Conservation (phyloP, 2,113 vertebrate genomes). For the Istiophorus platypterus region DNA sequence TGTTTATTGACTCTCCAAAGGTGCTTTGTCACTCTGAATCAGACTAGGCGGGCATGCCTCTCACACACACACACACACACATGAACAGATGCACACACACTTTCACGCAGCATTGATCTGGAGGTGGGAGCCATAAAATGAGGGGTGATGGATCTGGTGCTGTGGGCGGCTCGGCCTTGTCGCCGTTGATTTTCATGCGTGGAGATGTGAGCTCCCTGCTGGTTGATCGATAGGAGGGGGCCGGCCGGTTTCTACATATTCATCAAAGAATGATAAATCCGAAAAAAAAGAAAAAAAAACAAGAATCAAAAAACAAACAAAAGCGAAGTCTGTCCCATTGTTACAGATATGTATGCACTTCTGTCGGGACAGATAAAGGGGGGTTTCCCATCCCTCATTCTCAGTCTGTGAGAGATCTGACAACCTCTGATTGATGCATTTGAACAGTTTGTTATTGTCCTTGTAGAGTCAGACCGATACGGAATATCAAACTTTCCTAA, state of each 20-base stretch:
- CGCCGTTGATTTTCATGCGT: constrained; percentile 48
- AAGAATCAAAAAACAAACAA: constrained; percentile 34
- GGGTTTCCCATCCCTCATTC: neutral
- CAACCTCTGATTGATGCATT: neutral
- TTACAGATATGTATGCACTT: neutral
- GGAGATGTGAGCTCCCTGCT: constrained; percentile 8
- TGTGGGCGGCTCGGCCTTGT: constrained; percentile 56
- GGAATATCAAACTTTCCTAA: neutral
- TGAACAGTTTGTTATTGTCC: neutral
- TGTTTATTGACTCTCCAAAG: constrained; percentile 56
- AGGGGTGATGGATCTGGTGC: constrained; percentile 64
- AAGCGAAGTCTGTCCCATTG: neutral
- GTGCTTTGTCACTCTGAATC: constrained; percentile 57
- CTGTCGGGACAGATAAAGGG: neutral
- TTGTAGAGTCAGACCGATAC: neutral
- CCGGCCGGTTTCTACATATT: constrained; percentile 2
- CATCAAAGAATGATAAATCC: neutral
- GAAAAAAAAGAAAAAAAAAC: too few relatives aligned
- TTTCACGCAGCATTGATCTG: constrained; percentile 54
- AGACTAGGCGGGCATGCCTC: constrained; percentile 13
- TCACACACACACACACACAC: constrained; percentile 28
- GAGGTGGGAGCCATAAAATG: constrained; percentile 61
- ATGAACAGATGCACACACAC: constrained; percentile 37
- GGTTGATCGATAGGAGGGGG: constrained; percentile 40
- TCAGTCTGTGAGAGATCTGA: neutral